Evolutionary conservation across 2,797 vertebrate species (phyloP).

Genomic region (Acanthiza pusilla): DNA sequence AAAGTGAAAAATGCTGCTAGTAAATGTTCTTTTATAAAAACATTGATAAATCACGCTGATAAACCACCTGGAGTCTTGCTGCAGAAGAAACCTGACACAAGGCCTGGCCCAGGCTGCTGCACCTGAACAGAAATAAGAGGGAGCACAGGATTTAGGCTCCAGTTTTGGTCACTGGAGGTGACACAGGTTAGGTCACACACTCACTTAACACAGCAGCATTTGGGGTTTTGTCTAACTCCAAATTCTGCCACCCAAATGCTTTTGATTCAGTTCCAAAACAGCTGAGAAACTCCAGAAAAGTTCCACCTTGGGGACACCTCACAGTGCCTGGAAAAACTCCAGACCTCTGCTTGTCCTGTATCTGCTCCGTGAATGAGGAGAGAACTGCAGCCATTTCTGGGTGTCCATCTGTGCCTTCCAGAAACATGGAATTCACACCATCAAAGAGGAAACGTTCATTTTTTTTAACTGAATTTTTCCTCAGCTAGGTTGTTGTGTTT

Average conservation of each 20-base stretch:
- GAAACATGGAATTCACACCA: not conserved
- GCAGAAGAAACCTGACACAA: not conserved
- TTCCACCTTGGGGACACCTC: not conserved
- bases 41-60: not conserved
- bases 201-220: fast-evolving
- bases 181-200: no score
- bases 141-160: not conserved
- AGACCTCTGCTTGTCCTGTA: not conserved
- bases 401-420: not conserved
- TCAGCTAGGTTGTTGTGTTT: not conserved
- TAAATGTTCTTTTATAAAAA: not conserved
- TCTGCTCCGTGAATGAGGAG: fast-evolving
- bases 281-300: not conserved
- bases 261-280: not conserved
- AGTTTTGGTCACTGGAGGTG: no score
- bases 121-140: not conserved
- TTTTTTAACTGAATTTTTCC: not conserved
- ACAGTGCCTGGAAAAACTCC: fast-evolving
- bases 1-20: not conserved
- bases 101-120: not conserved
- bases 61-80: not conserved
- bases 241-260: not conserved
- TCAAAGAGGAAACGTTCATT: not conserved
- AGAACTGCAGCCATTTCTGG: not conserved
- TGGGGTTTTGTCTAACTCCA: fast-evolving